Conservation (phyloP, 2,113 vertebrate species). For the Pontoporia blainvillei region DNA sequence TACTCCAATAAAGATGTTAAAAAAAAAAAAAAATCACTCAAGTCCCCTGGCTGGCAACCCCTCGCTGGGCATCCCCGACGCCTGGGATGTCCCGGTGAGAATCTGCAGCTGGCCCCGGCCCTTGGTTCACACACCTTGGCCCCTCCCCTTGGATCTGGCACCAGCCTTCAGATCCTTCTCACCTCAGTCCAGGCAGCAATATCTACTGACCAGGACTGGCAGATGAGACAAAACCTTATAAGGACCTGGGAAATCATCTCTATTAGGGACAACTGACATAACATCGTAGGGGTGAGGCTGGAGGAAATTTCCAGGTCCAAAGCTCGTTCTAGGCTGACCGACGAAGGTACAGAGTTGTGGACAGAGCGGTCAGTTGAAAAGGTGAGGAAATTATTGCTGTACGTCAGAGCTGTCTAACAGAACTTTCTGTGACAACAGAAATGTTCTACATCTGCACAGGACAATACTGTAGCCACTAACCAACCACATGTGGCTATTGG, state of each 20-base stretch:
- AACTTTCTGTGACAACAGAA: not conserved
- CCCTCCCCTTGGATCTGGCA: not conserved
- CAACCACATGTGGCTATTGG: not conserved
- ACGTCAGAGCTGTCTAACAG: not conserved
- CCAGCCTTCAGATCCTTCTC: not conserved
- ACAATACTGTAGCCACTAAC: accelerated
- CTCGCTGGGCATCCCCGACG: not conserved
- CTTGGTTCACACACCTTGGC: not conserved
- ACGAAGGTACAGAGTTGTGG: not conserved
- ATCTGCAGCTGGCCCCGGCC: no score
- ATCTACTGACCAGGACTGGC: not conserved
- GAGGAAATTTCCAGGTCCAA: not conserved
- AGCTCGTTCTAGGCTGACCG: not conserved
- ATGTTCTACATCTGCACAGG: not conserved
- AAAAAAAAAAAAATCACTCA: not conserved
- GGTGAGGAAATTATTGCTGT: not conserved
- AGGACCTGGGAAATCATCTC: not conserved
- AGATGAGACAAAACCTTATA: not conserved
- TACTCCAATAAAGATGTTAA: no score
- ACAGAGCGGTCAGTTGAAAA: not conserved
- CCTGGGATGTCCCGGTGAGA: not conserved
- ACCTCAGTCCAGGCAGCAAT: not conserved
- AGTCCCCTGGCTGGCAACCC: not conserved
- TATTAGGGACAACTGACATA: not conserved
- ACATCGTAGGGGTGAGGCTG: not conserved